Conservation (phyloP, 2,888 invertebrate genomes). For the Latrodectus elegans region DNA sequence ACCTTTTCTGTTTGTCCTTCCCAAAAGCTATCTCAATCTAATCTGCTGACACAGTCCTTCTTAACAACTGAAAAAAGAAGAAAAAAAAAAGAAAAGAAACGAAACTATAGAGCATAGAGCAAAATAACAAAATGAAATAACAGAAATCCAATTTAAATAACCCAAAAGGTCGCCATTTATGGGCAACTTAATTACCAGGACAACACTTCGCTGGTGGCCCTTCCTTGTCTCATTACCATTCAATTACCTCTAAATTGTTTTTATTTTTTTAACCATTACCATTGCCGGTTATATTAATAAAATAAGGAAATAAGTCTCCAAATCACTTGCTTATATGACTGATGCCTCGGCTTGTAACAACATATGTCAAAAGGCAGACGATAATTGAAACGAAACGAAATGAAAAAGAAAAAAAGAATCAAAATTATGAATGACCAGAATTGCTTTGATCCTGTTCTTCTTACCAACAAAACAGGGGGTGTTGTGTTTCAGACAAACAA, state of each 20-base stretch:
- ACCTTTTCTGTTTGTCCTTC: no score
- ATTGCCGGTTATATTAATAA: not conserved
- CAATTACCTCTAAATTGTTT: constrained; percentile 52
- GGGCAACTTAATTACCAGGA: constrained; percentile 59
- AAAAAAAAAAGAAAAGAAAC: constrained; percentile 1
- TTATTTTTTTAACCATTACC: constrained; percentile 14
- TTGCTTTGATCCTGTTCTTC: not conserved
- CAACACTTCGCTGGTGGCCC: constrained; percentile 58
- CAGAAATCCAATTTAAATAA: constrained; percentile 60
- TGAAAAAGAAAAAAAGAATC: not conserved
- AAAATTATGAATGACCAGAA: constrained; percentile 8
- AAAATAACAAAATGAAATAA: not conserved
- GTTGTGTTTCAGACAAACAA: constrained; percentile 43
- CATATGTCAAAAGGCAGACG: constrained; percentile 47
- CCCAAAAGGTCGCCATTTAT: constrained; percentile 48
- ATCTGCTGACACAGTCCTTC: not conserved
- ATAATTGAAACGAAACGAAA: constrained; percentile 14
- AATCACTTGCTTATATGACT: constrained; percentile 11
- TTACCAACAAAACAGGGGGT: not conserved
- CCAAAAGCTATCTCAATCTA: not conserved
- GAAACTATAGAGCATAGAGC: not conserved
- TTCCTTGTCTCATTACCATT: constrained; percentile 62
- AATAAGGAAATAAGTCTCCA: not conserved
- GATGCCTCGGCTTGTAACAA: constrained; percentile 44
- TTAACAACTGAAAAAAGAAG: constrained; percentile 1